Percentiles rank a stretch among this genome's conserved stretches.
Evolutionary conservation across 2,888 invertebrate species (phyloP).

Genomic region (Automeris io): DNA sequence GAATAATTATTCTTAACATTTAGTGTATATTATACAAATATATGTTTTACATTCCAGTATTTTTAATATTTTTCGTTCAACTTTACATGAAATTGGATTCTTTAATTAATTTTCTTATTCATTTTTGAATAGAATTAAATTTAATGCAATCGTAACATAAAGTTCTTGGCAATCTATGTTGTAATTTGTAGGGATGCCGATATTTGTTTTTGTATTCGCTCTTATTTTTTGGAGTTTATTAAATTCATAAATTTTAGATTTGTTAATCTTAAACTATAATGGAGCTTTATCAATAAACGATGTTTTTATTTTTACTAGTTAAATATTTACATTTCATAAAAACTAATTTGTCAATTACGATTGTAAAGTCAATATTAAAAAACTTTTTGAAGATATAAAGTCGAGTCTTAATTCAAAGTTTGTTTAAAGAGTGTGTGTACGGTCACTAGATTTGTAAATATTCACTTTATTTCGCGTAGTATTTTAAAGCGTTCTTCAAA

Average conservation of each 20-base stretch:
- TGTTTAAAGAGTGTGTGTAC: neutral
- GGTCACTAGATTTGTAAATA: neutral
- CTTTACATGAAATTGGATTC: slow-evolving; percentile 12
- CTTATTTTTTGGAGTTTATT: too few species aligned
- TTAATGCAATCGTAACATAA: too few species aligned
- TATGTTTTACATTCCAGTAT: slow-evolving; percentile 10
- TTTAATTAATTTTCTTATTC: too few species aligned
- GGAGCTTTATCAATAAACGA: too few species aligned
- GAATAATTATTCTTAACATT: slow-evolving; percentile 22
- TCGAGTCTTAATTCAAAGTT: neutral
- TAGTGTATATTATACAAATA: slow-evolving; percentile 16
- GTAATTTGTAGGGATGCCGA: too few species aligned
- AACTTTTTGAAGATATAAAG: neutral
- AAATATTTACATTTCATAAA: slow-evolving; percentile 8
- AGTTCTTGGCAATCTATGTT: too few species aligned
- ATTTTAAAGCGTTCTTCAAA: neutral
- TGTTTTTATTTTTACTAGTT: too few species aligned
- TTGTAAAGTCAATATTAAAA: neutral
- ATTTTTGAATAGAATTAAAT: too few species aligned
- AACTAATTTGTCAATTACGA: neutral
- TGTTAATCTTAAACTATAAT: too few species aligned
- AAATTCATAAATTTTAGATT: too few species aligned
- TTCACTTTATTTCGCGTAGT: slow-evolving; percentile 5
- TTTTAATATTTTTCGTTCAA: slow-evolving; percentile 5
- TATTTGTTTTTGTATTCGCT: too few species aligned